Evolutionary conservation across 2,113 vertebrate genomes (phyloP).

Genomic region (Melanerpes formicivorus): DNA sequence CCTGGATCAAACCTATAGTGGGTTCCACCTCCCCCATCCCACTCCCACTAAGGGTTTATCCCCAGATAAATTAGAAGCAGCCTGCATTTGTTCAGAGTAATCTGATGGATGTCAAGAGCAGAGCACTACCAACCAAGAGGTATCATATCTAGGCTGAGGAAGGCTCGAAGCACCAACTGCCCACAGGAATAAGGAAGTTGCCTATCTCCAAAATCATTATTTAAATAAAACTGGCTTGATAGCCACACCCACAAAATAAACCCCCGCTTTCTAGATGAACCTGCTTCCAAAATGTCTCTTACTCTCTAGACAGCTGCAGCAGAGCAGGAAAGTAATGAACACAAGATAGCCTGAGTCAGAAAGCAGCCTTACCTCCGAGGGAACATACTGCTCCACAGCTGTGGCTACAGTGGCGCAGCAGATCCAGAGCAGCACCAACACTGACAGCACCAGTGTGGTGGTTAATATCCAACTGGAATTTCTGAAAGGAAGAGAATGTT

Average conservation of each 20-base stretch:
- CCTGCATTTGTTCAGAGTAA: not conserved
- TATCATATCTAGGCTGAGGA: not conserved
- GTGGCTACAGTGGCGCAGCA: conserved; percentile 97
- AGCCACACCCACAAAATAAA: not conserved
- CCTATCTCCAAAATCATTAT: not conserved
- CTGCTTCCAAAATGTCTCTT: not conserved
- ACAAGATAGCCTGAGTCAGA: not conserved
- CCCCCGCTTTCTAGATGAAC: not conserved
- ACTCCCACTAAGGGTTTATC: accelerated
- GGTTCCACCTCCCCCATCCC: not conserved
- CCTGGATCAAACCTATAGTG: not conserved
- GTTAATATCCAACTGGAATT: conserved; percentile 97
- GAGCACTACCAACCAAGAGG: not conserved
- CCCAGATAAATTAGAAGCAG: not conserved
- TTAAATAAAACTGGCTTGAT: not conserved
- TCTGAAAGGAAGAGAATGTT: conserved; percentile 71
- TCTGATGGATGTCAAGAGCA: not conserved
- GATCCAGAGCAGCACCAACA: conserved; percentile 96
- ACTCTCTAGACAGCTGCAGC: not conserved
- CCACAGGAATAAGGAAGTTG: not conserved
- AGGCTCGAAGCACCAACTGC: not conserved
- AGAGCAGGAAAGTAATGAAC: not conserved
- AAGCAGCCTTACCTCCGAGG: conserved; percentile 83
- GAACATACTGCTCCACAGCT: conserved; percentile 93
- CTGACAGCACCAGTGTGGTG: conserved; percentile 89